A percentile compares a stretch with the other conserved stretches of the same genome.
Conservation (phyloP, 2,888 invertebrate genomes). For the Penaeus monodon region DNA sequence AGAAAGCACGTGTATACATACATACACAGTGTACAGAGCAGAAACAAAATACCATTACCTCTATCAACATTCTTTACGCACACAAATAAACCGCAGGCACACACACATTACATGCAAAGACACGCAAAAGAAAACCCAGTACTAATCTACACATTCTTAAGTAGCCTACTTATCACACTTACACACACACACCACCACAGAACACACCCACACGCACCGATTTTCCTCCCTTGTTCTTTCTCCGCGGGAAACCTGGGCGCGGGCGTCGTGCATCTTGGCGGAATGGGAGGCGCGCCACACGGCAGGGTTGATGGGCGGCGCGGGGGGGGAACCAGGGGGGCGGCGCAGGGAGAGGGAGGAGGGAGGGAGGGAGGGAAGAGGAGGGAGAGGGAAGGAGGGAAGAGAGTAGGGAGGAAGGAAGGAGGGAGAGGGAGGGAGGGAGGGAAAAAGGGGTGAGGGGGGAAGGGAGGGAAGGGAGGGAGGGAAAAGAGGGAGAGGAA, state of each 20-base stretch:
- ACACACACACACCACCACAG: too few relatives aligned
- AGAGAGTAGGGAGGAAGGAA: background rate
- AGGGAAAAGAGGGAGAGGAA: background rate
- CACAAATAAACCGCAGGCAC: too few relatives aligned
- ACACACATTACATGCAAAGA: too few relatives aligned
- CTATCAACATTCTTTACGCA: too few relatives aligned
- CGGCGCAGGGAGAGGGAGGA: background rate
- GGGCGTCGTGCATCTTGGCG: constrained; percentile 52
- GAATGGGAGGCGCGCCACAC: constrained; percentile 56
- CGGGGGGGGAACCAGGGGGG: constrained; percentile 37
- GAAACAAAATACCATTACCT: too few relatives aligned
- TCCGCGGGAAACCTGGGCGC: constrained; percentile 32
- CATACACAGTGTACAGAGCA: too few relatives aligned
- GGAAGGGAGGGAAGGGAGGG: background rate
- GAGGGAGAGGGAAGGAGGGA: background rate
- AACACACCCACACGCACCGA: constrained; percentile 12
- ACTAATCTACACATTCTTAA: too few relatives aligned
- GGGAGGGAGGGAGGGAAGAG: background rate
- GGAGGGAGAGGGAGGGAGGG: background rate
- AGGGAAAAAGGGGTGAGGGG: background rate
- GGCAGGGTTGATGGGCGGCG: constrained; percentile 54
- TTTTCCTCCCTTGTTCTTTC: constrained; percentile 44
- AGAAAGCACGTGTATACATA: too few relatives aligned
- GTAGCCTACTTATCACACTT: too few relatives aligned
- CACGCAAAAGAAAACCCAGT: too few relatives aligned